Conservation (phyloP, 2,113 vertebrate species). For the Sylvia atricapilla region DNA sequence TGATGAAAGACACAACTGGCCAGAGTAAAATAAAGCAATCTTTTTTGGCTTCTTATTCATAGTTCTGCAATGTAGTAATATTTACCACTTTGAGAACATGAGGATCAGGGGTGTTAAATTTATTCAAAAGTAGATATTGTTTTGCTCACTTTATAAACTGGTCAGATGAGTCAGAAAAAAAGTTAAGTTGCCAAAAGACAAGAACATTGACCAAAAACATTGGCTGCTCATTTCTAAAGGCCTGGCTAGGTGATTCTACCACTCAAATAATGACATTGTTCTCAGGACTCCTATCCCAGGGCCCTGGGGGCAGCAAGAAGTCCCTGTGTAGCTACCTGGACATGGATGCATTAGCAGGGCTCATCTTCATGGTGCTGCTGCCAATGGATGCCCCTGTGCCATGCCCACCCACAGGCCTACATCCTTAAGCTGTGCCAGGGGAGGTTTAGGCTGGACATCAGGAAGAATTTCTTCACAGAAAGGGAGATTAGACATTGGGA, state of each 20-base stretch:
- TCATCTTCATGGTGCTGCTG: neutral
- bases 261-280: neutral
- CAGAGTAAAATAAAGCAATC: neutral
- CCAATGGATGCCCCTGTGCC: too few species aligned
- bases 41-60: neutral
- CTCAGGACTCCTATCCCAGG: neutral
- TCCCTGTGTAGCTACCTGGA: neutral
- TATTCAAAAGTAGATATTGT: neutral
- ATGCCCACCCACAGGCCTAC: neutral
- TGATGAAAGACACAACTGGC: neutral
- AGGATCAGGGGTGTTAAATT: neutral
- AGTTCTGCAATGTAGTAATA: neutral
- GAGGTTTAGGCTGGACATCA: neutral
- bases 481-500: too few species aligned
- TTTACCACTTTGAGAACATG: neutral
- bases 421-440: neutral
- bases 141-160: neutral
- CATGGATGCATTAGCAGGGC: fast-evolving
- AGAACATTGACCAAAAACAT: neutral
- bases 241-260: neutral
- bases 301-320: neutral
- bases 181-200: neutral
- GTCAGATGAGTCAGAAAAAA: neutral
- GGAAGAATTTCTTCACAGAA: neutral
- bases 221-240: neutral